A percentile compares a stretch with the other conserved stretches of the same genome.
phyloP scores from a whole-genome alignment of 2,797 vertebrate genomes.

The Gymnocypris eckloni region DNA sequence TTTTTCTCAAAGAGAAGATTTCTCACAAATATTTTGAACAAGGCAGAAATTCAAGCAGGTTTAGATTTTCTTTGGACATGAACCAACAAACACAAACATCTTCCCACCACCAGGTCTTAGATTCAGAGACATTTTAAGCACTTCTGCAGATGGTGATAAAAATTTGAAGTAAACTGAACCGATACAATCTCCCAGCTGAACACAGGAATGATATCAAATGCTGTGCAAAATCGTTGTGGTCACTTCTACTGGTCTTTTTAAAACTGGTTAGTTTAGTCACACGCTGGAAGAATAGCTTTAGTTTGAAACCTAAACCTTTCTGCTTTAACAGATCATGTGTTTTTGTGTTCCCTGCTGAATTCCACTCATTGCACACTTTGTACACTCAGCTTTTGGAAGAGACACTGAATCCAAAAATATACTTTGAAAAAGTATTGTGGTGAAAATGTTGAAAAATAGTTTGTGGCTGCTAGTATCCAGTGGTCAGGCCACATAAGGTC shows the following conservation, averaged over 20 bases:
- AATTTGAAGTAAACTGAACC: slow-evolving; percentile 51
- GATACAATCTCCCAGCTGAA: slow-evolving; percentile 46
- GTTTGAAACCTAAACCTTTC: slow-evolving; percentile 31
- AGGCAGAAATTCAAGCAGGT: slow-evolving; percentile 9
- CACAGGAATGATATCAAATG: slow-evolving; percentile 17
- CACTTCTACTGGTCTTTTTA: background rate
- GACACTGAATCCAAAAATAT: background rate
- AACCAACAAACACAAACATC: slow-evolving; percentile 61
- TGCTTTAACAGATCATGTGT: slow-evolving; percentile 23
- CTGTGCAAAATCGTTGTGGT: slow-evolving; percentile 24
- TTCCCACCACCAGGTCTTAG: slow-evolving; percentile 53
- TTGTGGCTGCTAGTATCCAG: background rate
- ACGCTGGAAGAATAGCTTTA: slow-evolving; percentile 11
- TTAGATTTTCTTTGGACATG: slow-evolving; percentile 55
- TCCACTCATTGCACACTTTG: slow-evolving; percentile 35
- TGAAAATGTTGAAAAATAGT: background rate
- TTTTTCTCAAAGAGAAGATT: background rate
- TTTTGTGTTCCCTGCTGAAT: slow-evolving; percentile 40
- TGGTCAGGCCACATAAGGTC: background rate
- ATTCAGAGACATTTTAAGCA: slow-evolving; percentile 61
- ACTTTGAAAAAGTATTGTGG: background rate
- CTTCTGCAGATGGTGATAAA: slow-evolving; percentile 67
- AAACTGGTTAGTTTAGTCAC: slow-evolving; percentile 24
- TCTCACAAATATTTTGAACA: slow-evolving; percentile 10
- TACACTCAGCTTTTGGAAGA: slow-evolving; percentile 6